A percentile compares a stretch with the other conserved stretches of the same genome.
Conservation (phyloP, 2,113 vertebrate genomes). For the Stercorarius parasiticus region DNA sequence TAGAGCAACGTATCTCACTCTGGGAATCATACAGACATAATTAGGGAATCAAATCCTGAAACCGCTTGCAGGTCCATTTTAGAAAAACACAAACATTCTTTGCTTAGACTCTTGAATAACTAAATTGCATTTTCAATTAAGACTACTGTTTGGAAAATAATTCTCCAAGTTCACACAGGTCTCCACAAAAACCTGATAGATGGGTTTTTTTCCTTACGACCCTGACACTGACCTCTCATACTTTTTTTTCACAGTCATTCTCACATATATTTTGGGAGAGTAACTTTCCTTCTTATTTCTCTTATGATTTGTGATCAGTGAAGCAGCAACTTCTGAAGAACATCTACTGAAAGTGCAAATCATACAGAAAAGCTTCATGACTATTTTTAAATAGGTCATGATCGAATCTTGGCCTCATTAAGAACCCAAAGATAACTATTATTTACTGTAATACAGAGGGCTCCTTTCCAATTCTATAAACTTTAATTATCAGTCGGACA, state of each 20-base stretch:
- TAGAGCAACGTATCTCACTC: not conserved
- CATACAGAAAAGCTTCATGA: constrained; percentile 31
- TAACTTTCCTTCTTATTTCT: not conserved
- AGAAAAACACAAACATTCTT: not conserved
- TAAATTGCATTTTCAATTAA: constrained; percentile 46
- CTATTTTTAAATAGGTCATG: constrained; percentile 27
- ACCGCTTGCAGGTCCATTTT: not conserved
- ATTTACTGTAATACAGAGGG: constrained; percentile 37
- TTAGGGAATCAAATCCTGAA: not conserved
- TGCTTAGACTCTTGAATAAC: not conserved
- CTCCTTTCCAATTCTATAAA: constrained; percentile 46
- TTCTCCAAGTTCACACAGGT: not conserved
- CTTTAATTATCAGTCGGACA: not conserved
- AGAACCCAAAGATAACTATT: constrained; percentile 51
- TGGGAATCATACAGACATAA: not conserved
- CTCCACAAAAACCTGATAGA: constrained; percentile 44
- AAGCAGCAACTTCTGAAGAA: constrained; percentile 53
- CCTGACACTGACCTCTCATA: constrained; percentile 31
- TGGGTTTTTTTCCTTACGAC: constrained; percentile 35
- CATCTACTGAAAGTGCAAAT: constrained; percentile 40
- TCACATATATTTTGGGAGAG: not conserved
- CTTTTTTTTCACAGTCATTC: not conserved
- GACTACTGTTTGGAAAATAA: constrained; percentile 49
- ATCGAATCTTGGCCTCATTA: constrained; percentile 6
- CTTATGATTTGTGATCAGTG: not conserved